phyloP scores from a whole-genome alignment of 2,113 vertebrate species.

The Erinaceus europaeus region DNA sequence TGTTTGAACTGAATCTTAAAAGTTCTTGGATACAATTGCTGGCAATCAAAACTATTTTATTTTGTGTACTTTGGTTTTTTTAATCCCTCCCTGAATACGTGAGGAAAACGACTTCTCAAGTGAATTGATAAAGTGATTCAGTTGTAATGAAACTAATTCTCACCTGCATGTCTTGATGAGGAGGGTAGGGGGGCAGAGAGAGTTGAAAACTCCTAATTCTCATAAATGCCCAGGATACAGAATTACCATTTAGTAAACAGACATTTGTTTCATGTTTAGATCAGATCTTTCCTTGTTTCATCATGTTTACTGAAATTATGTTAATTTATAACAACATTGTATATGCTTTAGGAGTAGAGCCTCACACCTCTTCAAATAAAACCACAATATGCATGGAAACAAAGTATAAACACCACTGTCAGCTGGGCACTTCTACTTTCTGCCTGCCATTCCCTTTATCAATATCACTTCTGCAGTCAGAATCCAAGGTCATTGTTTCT shows the following conservation, averaged over 20 bases:
- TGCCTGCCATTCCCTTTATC: too few relatives aligned
- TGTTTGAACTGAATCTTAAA: constrained; percentile 52
- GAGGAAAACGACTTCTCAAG: constrained; percentile 24
- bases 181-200: not conserved
- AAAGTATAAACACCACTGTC: too few relatives aligned
- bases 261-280: not conserved
- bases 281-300: not conserved
- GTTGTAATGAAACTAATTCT: constrained; percentile 20
- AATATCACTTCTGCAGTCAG: too few relatives aligned
- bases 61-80: constrained; percentile 49
- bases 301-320: not conserved
- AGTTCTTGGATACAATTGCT: constrained; percentile 50
- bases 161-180: constrained; percentile 5
- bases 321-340: not conserved
- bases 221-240: not conserved
- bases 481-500: too few relatives aligned
- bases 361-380: too few relatives aligned
- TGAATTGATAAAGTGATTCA: constrained; percentile 19
- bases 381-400: too few relatives aligned
- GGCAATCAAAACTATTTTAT: constrained; percentile 66
- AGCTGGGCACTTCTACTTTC: too few relatives aligned
- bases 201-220: constrained; percentile 19
- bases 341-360: not conserved
- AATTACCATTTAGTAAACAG: constrained; percentile 10
- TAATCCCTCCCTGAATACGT: constrained; percentile 43